A percentile compares a stretch with the other conserved stretches of the same genome.
Evolutionary conservation across 2,113 vertebrate genomes (phyloP).

Genomic region (Heptranchias perlo): DNA sequence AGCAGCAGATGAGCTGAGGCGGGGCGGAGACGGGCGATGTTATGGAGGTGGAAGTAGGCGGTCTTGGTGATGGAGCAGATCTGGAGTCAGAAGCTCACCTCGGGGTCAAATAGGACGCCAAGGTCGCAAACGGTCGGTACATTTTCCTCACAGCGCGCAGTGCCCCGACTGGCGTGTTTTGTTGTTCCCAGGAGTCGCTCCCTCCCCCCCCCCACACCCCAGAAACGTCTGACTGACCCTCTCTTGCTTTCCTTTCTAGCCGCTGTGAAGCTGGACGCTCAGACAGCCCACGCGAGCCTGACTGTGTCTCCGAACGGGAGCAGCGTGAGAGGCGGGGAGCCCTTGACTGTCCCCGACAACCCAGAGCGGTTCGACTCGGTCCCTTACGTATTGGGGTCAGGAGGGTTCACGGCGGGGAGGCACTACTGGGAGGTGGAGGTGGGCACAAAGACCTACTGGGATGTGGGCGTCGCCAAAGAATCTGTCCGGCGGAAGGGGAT

Average conservation of each 20-base stretch:
- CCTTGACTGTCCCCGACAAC: conserved; percentile 52
- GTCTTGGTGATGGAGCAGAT: too few relatives aligned
- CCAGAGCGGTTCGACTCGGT: conserved; percentile 62
- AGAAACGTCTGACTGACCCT: too few relatives aligned
- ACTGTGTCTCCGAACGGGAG: conserved; percentile 55
- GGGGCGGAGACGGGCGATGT: too few relatives aligned
- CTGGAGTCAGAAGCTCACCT: too few relatives aligned
- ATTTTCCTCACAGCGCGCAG: background rate
- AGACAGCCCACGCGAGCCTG: conserved; percentile 62
- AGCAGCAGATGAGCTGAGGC: too few relatives aligned
- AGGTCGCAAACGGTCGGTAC: too few relatives aligned
- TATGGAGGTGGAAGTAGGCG: too few relatives aligned
- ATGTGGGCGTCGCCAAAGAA: conserved; percentile 57
- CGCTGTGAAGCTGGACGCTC: conserved; percentile 56
- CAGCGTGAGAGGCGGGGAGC: conserved; percentile 42
- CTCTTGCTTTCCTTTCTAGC: background rate
- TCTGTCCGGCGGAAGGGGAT: conserved; percentile 50
- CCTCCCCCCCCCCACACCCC: too few relatives aligned
- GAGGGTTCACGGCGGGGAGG: conserved; percentile 48
- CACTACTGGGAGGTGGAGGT: conserved; percentile 44
- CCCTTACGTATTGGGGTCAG: conserved; percentile 55
- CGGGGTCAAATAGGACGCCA: too few relatives aligned
- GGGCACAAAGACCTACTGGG: conserved; percentile 59
- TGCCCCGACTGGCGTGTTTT: background rate
- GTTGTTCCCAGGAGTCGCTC: too few relatives aligned